Evolutionary conservation across 2,797 vertebrate species (phyloP).

Genomic region (Anas capensis): DNA sequence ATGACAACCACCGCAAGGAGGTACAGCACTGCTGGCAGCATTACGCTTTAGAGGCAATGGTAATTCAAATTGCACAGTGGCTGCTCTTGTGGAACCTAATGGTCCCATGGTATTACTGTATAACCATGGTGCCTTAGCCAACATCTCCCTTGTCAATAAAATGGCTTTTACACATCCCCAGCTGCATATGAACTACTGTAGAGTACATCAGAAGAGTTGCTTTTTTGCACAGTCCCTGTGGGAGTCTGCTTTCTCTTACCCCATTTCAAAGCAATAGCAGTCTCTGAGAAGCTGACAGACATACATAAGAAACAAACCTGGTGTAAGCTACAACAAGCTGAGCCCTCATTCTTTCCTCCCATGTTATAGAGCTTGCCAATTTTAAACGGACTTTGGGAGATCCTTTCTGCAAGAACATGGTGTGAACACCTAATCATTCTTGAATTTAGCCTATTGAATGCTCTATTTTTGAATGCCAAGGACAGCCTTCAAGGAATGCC

Average conservation of each 20-base stretch:
- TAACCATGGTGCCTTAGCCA: not conserved
- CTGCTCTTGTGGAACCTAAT: slow-evolving; percentile 21
- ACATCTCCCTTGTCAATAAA: slow-evolving; percentile 1
- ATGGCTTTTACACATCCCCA: not conserved
- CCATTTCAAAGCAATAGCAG: slow-evolving; percentile 28
- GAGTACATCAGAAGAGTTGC: slow-evolving; percentile 20
- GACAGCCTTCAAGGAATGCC: not conserved
- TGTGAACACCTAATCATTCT: not conserved
- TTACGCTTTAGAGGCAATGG: not conserved
- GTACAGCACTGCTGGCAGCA: not conserved
- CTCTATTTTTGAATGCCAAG: not conserved
- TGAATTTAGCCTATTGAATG: not conserved
- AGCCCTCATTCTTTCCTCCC: not conserved
- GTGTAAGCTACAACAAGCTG: not conserved
- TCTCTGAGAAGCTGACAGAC: not conserved
- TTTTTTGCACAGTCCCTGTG: slow-evolving; percentile 2
- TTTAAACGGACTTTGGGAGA: slow-evolving; percentile 1
- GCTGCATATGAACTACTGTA: not conserved
- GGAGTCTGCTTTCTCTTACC: not conserved
- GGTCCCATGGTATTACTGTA: not conserved
- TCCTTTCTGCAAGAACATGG: not conserved
- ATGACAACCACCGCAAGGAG: not conserved
- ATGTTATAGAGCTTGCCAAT: not conserved
- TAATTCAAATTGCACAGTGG: slow-evolving; percentile 2
- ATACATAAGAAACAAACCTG: not conserved